Evolutionary conservation across 2,113 vertebrate species (phyloP).

Genomic region (Aptenodytes forsteri): DNA sequence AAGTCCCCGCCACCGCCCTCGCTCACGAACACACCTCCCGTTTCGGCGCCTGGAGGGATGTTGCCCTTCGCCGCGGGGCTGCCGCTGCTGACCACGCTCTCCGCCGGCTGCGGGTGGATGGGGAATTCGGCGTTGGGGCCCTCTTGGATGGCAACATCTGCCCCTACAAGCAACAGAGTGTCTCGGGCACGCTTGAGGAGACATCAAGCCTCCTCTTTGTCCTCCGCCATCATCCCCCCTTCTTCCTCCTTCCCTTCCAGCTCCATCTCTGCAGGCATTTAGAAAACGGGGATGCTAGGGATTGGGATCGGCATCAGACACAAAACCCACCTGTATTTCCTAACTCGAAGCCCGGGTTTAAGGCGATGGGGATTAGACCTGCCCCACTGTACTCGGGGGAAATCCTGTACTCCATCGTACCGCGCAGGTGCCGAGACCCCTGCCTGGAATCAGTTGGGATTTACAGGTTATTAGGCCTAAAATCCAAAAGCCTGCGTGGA

Average conservation of each 20-base stretch:
- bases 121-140: neutral
- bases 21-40: neutral
- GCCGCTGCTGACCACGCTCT: neutral
- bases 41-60: neutral
- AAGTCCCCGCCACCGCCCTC: fast-evolving
- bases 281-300: fast-evolving
- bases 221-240: neutral
- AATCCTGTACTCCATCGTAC: fast-evolving
- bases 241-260: conserved; percentile 60
- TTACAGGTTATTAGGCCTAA: neutral
- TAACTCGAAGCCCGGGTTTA: too few species aligned
- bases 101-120: neutral
- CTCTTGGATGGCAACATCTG: neutral
- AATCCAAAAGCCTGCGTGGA: neutral
- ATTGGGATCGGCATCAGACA: neutral
- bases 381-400: neutral
- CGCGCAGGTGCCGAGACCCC: fast-evolving
- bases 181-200: fast-evolving
- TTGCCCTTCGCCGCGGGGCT: fast-evolving
- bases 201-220: neutral
- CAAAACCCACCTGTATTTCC: neutral
- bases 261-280: conserved; percentile 39
- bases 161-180: neutral
- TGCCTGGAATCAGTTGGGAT: neutral
- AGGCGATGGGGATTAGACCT: fast-evolving